Evolutionary conservation across 2,113 vertebrate genomes (phyloP).

Genomic region (Amia ocellicauda): DNA sequence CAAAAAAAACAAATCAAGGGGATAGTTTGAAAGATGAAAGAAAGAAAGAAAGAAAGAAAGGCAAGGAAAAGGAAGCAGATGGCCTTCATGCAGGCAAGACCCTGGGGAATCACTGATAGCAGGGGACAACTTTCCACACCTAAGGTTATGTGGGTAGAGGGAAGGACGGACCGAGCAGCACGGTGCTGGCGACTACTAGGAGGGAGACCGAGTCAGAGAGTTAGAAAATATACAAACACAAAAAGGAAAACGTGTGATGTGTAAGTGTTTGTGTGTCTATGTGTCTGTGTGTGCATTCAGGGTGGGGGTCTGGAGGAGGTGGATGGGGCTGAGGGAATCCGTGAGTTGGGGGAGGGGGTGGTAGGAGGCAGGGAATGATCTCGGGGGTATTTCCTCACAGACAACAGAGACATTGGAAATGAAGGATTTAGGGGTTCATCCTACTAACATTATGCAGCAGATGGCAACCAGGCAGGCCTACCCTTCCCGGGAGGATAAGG

Average conservation of each 20-base stretch:
- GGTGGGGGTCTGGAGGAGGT: not conserved
- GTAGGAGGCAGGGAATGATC: not conserved
- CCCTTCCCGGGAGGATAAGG: slow-evolving; percentile 50
- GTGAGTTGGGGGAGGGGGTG: not conserved
- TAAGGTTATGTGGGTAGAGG: slow-evolving; percentile 50
- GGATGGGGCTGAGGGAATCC: not conserved
- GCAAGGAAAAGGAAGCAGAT: slow-evolving; percentile 27
- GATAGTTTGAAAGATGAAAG: slow-evolving; percentile 47
- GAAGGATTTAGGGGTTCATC: slow-evolving; percentile 72
- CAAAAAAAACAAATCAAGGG: no score
- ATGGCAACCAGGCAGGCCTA: slow-evolving; percentile 68
- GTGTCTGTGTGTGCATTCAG: no score
- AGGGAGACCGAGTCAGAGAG: not conserved
- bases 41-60: slow-evolving; percentile 29
- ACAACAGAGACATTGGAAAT: slow-evolving; percentile 69
- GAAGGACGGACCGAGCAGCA: slow-evolving; percentile 48
- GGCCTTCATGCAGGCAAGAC: not conserved
- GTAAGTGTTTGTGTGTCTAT: no score
- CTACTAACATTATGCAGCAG: slow-evolving; percentile 71
- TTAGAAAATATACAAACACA: slow-evolving; percentile 1
- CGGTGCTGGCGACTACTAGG: not conserved
- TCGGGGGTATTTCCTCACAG: slow-evolving; percentile 34
- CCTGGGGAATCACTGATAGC: not conserved
- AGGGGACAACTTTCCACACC: slow-evolving; percentile 57
- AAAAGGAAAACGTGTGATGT: slow-evolving; percentile 26